A percentile compares a stretch with the other conserved stretches of the same genome.
Conservation (phyloP, 2,888 invertebrate genomes). For the Monopis laevigella region DNA sequence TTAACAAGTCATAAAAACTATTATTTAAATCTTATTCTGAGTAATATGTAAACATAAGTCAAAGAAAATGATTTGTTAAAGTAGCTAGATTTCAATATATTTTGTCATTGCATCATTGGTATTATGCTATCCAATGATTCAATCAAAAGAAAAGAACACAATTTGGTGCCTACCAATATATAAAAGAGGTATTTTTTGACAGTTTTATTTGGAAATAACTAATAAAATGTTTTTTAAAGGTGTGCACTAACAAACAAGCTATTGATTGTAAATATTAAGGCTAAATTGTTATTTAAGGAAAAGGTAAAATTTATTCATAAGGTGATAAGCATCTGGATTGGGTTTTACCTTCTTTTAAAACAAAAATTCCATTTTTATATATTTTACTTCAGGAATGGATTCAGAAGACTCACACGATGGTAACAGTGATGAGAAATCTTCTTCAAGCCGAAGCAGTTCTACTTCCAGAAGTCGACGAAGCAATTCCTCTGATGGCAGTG, state of each 20-base stretch:
- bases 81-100: too few relatives aligned
- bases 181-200: neutral
- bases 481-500: conserved; percentile 43
- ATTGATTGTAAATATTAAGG: too few relatives aligned
- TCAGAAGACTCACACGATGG: conserved; percentile 70
- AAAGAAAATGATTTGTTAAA: too few relatives aligned
- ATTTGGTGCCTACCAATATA: too few relatives aligned
- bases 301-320: too few relatives aligned
- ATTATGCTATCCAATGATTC: neutral
- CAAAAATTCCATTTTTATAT: too few relatives aligned
- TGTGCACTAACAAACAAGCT: conserved; percentile 2
- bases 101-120: neutral
- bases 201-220: neutral
- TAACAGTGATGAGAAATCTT: conserved; percentile 43
- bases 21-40: too few relatives aligned
- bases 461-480: conserved; percentile 52
- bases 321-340: too few relatives aligned
- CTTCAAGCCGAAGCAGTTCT: conserved; percentile 60
- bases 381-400: conserved; percentile 69
- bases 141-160: too few relatives aligned
- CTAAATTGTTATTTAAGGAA: too few relatives aligned
- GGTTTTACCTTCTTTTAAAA: too few relatives aligned
- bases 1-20: conserved; percentile 2
- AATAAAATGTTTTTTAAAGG: neutral
- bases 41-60: too few relatives aligned